A percentile compares a stretch with the other conserved stretches of the same genome.
Evolutionary conservation across 2,888 invertebrate genomes (phyloP).

Genomic region (Pecten maximus): DNA sequence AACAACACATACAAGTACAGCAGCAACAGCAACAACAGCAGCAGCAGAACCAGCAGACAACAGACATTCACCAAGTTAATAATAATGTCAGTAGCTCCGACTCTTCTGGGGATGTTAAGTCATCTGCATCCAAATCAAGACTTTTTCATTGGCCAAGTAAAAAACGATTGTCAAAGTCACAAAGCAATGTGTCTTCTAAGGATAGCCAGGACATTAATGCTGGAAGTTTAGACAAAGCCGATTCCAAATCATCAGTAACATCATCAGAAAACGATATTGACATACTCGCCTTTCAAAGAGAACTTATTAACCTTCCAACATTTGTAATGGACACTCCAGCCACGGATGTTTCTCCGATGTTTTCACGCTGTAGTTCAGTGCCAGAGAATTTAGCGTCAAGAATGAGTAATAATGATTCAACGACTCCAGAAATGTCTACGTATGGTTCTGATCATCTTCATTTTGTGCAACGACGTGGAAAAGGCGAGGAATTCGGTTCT

Average conservation of each 20-base stretch:
- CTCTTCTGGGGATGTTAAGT: constrained; percentile 41
- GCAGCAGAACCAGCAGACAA: constrained; percentile 39
- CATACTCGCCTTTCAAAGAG: constrained; percentile 85
- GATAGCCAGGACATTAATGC: constrained; percentile 43
- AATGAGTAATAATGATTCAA: constrained; percentile 59
- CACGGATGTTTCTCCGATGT: constrained; percentile 78
- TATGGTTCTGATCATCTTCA: constrained; percentile 59
- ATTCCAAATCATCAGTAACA: constrained; percentile 44
- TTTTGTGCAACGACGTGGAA: constrained; percentile 53
- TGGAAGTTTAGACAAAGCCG: constrained; percentile 36
- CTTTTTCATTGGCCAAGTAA: constrained; percentile 82
- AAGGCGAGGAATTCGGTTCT: constrained; percentile 61
- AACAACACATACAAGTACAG: constrained; percentile 55
- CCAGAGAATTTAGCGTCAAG: constrained; percentile 77
- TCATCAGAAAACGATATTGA: constrained; percentile 80
- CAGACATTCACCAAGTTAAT: constrained; percentile 42
- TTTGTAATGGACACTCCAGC: constrained; percentile 81
- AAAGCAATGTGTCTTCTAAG: constrained; percentile 70
- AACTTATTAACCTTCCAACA: constrained; percentile 85
- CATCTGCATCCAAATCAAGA: constrained; percentile 56
- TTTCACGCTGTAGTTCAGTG: constrained; percentile 81
- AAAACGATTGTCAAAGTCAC: constrained; percentile 80
- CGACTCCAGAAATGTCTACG: constrained; percentile 60
- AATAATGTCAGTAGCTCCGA: constrained; percentile 48
- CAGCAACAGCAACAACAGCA: constrained; percentile 37